phyloP scores from a whole-genome alignment of 2,888 invertebrate species.

The Rotaria sp. region DNA sequence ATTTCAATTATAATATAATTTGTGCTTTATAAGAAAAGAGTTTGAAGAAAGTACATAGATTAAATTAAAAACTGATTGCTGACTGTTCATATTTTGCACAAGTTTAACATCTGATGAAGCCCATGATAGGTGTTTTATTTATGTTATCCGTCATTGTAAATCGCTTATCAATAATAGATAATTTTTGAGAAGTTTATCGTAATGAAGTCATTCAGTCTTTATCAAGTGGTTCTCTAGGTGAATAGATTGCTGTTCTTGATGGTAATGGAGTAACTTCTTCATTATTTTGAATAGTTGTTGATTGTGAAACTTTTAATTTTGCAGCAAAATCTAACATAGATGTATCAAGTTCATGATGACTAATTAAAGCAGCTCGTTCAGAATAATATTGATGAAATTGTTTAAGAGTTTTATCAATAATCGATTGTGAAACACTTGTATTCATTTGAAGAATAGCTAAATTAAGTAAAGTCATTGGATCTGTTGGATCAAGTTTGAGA shows the following conservation, averaged over 20 bases:
- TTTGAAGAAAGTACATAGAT: no score
- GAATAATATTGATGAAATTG: neutral
- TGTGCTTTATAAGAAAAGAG: neutral
- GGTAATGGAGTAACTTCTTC: neutral
- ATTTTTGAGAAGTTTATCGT: neutral
- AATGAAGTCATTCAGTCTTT: neutral
- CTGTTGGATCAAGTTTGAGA: constrained; percentile 57
- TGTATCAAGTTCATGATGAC: neutral
- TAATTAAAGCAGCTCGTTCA: neutral
- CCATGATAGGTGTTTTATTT: neutral
- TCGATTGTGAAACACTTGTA: neutral
- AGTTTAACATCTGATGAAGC: no score
- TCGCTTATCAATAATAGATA: neutral
- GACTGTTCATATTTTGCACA: neutral
- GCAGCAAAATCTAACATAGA: neutral
- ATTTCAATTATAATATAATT: constrained; percentile 61
- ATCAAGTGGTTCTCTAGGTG: neutral
- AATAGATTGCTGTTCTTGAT: neutral
- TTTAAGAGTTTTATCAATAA: neutral
- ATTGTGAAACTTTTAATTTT: neutral
- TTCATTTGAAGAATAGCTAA: neutral
- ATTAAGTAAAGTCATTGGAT: neutral
- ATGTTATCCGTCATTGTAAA: neutral
- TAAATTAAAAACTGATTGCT: no score
- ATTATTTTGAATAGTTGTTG: neutral